These are phyloP conservation scores for Trichopoda pennipes DNA, from an alignment of 2,888 invertebrate genomes.

Conservation along the genomic window DNA sequence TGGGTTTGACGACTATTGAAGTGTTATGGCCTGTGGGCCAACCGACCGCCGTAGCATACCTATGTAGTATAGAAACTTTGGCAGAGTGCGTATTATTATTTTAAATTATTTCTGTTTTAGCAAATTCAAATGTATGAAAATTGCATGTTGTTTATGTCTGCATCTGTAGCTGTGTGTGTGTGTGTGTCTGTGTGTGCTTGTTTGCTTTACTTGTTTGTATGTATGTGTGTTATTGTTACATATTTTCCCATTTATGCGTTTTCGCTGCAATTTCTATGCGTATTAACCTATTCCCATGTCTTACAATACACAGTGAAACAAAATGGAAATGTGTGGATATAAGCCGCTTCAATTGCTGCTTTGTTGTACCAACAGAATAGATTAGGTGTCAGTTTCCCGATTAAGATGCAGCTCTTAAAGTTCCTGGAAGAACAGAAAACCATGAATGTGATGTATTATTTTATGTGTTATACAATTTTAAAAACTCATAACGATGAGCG, in stretches of 20 bases:
- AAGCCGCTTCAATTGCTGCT: too few relatives aligned
- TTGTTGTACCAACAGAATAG: too few relatives aligned
- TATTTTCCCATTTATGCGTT: conserved; percentile 54
- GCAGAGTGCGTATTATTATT: conserved; percentile 60
- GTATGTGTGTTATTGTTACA: conserved; percentile 26
- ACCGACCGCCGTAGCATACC: conserved; percentile 56
- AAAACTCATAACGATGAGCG: too few relatives aligned
- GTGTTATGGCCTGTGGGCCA: conserved; percentile 66
- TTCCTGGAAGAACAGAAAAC: too few relatives aligned
- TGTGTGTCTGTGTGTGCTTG: conserved; percentile 4
- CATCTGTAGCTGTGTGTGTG: background rate
- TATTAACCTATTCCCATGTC: conserved; percentile 27
- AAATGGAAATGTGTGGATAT: background rate
- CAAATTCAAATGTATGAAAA: conserved; percentile 32
- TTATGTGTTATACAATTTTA: too few relatives aligned
- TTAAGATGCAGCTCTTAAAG: too few relatives aligned
- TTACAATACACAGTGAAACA: conserved; percentile 8
- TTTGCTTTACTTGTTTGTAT: conserved; percentile 12
- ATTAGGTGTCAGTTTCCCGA: too few relatives aligned
- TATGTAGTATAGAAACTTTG: conserved; percentile 44
- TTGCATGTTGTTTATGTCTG: too few relatives aligned
- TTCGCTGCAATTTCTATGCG: conserved; percentile 53
- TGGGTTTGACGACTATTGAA: conserved; percentile 65
- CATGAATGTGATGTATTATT: too few relatives aligned
- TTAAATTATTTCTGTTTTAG: conserved; percentile 10